Conservation (phyloP, 2,888 invertebrate genomes). For the Magallana nippona region DNA sequence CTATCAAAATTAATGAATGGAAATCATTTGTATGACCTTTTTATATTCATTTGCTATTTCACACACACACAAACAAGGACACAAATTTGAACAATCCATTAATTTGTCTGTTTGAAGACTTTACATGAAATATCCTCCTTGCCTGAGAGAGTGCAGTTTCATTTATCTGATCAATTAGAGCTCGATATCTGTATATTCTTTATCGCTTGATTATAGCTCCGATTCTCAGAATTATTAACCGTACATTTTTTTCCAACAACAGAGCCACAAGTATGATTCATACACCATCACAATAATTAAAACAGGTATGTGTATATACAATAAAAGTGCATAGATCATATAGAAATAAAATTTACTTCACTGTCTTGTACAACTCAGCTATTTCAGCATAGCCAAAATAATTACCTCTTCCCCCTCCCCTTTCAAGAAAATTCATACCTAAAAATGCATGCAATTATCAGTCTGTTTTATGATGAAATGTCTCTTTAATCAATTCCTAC, state of each 20-base stretch:
- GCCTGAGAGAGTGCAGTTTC: neutral
- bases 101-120: neutral
- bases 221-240: constrained; percentile 8
- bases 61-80: neutral
- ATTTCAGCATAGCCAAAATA: no score
- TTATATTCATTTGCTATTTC: neutral
- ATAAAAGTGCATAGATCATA: neutral
- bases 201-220: neutral
- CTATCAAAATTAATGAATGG: constrained; percentile 6
- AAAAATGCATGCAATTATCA: no score
- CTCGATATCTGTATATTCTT: neutral
- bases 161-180: constrained; percentile 22
- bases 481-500: no score
- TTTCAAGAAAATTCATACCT: no score
- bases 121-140: neutral
- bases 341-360: neutral
- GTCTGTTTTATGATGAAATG: no score
- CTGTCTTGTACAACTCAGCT: neutral
- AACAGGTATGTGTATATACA: neutral
- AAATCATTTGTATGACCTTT: neutral
- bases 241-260: neutral
- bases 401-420: no score
- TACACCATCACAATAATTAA: neutral
- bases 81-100: neutral
- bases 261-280: neutral